Evolutionary conservation across 2,797 vertebrate genomes (phyloP).

Genomic region (Pangasius sanitwongsei): DNA sequence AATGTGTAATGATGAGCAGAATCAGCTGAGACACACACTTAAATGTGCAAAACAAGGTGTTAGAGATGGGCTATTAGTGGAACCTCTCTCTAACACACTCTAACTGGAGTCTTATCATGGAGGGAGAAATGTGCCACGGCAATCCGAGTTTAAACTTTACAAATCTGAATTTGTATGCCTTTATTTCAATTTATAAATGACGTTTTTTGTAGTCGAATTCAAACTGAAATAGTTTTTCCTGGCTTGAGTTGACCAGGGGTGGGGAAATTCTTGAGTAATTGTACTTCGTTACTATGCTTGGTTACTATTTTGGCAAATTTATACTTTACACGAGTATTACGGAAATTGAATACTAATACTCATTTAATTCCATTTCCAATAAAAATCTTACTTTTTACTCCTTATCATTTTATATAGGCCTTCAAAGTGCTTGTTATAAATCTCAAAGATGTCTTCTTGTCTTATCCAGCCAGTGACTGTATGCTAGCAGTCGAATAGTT

Average conservation of each 20-base stretch:
- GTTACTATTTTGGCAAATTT: background rate
- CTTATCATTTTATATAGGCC: background rate
- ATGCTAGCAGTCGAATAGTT: background rate
- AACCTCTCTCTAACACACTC: background rate
- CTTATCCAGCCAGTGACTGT: background rate
- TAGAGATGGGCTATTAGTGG: background rate
- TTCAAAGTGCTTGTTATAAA: background rate
- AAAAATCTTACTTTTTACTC: background rate
- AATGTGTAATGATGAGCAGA: constrained; percentile 12
- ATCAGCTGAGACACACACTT: background rate
- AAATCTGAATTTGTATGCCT: background rate
- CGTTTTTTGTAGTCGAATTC: background rate
- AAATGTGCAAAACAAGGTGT: background rate
- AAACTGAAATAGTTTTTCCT: background rate
- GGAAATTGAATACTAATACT: background rate
- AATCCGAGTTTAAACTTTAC: background rate
- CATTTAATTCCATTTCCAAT: background rate
- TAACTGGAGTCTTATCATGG: background rate
- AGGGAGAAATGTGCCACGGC: background rate
- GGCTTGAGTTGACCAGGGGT: background rate
- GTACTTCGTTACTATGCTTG: background rate
- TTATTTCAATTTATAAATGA: background rate
- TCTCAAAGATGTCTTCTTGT: background rate
- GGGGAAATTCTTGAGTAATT: background rate
- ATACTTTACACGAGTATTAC: background rate